Percentiles rank a stretch among this genome's conserved stretches.
phyloP scores from a whole-genome alignment of 1,140 invertebrate species.

The Pectinophora gossypiella region DNA sequence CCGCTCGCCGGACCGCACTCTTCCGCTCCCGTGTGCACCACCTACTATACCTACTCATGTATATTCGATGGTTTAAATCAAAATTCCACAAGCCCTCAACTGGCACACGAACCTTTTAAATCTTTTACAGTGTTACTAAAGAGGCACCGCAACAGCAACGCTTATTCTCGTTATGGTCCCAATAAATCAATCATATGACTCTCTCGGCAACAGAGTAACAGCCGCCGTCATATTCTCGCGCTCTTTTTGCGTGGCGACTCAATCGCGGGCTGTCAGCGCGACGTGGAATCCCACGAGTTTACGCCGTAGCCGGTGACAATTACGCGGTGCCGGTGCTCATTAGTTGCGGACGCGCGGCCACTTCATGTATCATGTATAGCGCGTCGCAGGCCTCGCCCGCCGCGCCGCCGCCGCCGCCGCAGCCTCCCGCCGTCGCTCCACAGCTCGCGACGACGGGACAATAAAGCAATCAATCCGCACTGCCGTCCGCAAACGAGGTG shows the following conservation, averaged over 20 bases:
- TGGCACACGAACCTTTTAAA: neutral
- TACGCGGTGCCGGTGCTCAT: slow-evolving; percentile 51
- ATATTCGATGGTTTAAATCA: neutral
- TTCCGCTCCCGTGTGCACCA: slow-evolving; percentile 13
- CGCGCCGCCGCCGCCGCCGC: slow-evolving; percentile 17
- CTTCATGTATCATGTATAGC: slow-evolving; percentile 66
- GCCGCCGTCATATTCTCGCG: slow-evolving; percentile 27
- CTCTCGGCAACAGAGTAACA: slow-evolving; percentile 18
- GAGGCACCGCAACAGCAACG: neutral
- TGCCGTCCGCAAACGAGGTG: slow-evolving; percentile 38
- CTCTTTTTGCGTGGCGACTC: slow-evolving; percentile 35
- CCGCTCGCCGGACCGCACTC: slow-evolving; percentile 21
- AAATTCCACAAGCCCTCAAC: neutral
- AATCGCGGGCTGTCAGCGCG: slow-evolving; percentile 21
- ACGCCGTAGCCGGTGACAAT: slow-evolving; percentile 41
- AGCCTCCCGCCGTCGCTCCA: slow-evolving; percentile 15
- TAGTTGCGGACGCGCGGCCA: slow-evolving; percentile 36
- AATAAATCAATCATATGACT: slow-evolving; percentile 35
- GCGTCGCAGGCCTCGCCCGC: slow-evolving; percentile 28
- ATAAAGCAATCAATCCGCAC: slow-evolving; percentile 65
- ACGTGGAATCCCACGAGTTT: slow-evolving; percentile 25
- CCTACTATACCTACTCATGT: too few relatives aligned
- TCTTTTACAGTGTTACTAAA: neutral
- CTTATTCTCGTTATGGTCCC: slow-evolving; percentile 23
- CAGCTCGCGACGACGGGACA: slow-evolving; percentile 29